Evolutionary conservation across 2,888 invertebrate species (phyloP), one percentile per base, ranked within the genome.

Genomic region (Slavum lentiscoides): DNA sequence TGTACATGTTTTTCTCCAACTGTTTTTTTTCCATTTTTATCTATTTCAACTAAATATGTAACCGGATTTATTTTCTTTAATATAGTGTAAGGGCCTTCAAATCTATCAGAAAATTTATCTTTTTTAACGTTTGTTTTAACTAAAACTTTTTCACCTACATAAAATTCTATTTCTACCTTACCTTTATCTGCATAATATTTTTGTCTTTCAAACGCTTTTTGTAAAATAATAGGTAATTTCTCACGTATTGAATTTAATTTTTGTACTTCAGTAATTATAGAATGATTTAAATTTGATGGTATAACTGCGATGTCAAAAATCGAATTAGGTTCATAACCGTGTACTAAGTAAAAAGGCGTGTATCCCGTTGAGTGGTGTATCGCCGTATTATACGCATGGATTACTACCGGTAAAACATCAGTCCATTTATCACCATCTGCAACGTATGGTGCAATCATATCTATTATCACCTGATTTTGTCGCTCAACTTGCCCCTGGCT

Each of bases 381-480:
- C 6, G 43, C 9, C 1, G 43, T 67, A 43, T 67, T 67, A 21
- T 43, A 67, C 1, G 55, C 37, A 13, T 55, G 55, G 6, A 69
- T 19, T 5, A 69, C 55, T 4, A 55, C n/a, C 4, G 69, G 30
- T 3, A 69, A 1, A 11, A 55, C 19, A 4, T 69, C 19, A 0
- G 55, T 68, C 49, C 49, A 68, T 6, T 49, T 21, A 49, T 68
- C 49, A 21, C 67, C 67, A 1, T 23, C 49, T 2, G 21, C 15
- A 11, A 49, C 49, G 3, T 49, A 23, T 7, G 43, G 43, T 11
- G 67, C 5, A 15, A 49, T 68, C 23, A 68, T 68, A 49, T 68
- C 67, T 7, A 68, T 68, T 15, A 68, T 23, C 2, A 68, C 49
- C 15, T 68, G 67, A 23, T 68, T 68, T 49, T 49, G 67, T 21